Evolutionary conservation across 2,113 vertebrate genomes (phyloP), one percentile per base, ranked within the genome.

Genomic region (Cryptoleucopteryx plumbea): DNA sequence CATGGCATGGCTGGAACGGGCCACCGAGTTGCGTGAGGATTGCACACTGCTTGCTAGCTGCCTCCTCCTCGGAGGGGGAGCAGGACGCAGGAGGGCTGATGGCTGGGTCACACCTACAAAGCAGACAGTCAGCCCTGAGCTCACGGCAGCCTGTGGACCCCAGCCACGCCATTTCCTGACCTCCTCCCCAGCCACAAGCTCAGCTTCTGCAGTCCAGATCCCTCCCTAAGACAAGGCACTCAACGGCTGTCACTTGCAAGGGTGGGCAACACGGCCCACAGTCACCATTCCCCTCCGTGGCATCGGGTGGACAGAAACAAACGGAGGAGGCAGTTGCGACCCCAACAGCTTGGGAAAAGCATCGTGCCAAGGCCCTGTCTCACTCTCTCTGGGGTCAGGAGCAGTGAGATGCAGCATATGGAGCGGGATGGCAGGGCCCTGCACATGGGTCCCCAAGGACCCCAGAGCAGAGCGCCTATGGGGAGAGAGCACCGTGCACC

Each of bases 1-100:
- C 74, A 3, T 96, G 97, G 86, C 99, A 99, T 1, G 71, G 81
- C 25, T 96, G 88, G 77, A 99, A 99, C 0, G 98, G 98, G 48
- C 99, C 98, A 5, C 29, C 3, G 2, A 38, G 34, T 34, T 98
- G 97, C 9, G 96, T 88, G 42, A 99, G 95, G 70, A 95, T 70
- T 16, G 98, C 98, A 82, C 99, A 99, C 86, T 97, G 93, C 72
- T 84, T 45, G 7, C 70, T 72, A 40, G 91, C 90, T 16, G n/a
- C 85, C 72, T 85, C 93, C 53, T 96, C 65, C 26, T 47, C 61
- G 0, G 14, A 5, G 18, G 71, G 74, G 42, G 94, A 67, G 78
- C 88, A 95, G 47, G 72, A 48, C 9, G 1, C 9, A 16, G 93
- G 63, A 0, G 92, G 91, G 10, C 1, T 16, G 31, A 59, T 25